Evolutionary conservation across 1,140 invertebrate genomes (phyloP), one percentile per base, ranked within the genome.

Genomic region (Panagrolaimus sp.): DNA sequence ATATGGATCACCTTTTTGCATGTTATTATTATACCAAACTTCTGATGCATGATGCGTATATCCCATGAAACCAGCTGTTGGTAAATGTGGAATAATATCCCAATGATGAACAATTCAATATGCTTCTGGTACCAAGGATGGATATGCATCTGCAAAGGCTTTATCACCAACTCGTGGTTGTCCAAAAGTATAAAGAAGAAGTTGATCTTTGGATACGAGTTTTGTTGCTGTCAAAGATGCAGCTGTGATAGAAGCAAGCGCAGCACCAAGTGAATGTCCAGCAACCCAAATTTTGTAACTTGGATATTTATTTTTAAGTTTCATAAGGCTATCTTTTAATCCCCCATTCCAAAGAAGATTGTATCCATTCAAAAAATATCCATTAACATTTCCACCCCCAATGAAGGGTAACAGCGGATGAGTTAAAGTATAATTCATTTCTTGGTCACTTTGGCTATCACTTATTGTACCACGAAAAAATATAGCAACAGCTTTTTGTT

Each of bases 21-120:
- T 78, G 16, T 68, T 47, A 47, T 78, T 64, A 23, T 74, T 43
- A 74, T 78, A 78, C 74, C 71, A 78, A 20, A 78, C 69, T 64
- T 78, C 76, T 16, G 51, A 66, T 38, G 65, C 48, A 65, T 76
- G 71, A 57, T 78, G 76, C 23, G 61, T 74, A 42, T 78, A 78
- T 16, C 63, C 66, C 44, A 70, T 63, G 23, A 78, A 76, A 8
- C 70, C 53, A 47, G 68, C 67, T 27, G 74, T 68, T 16, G 76
- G 76, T 46, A 73, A 42, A 47, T 78, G 76, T 47, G 76, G 76
- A 23, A 78, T 77, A 45, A 70, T 61, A 51, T 76, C 74, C 1
- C 66, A 25, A 8, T 66, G 47, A 51, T 77, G 75, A 0, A 67
- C 72, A 14, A 77, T 75, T 43, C 75, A 75, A 27, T 72, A 77